Base-by-base conservation (phyloP, 1,140 invertebrate genomes). In the Platyscapa corneri region DNA sequence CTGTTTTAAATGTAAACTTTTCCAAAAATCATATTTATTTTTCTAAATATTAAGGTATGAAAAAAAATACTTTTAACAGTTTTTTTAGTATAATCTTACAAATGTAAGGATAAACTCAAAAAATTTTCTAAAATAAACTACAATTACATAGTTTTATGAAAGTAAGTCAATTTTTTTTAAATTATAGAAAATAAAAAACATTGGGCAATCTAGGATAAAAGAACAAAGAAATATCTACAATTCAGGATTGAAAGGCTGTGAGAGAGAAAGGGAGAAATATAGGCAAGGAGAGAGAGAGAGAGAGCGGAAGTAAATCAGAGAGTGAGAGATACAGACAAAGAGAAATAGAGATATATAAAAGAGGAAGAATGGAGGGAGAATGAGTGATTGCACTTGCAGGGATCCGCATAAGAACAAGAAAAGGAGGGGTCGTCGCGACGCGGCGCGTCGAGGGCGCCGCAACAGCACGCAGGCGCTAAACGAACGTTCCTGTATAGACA, bases 401-500 rank as follows among this genome's bases (percentile, higher is more conserved):
- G 42, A 27, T 37, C 23, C 53, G 53, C 34, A 60, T 18, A 5
- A 37, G n/a, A n/a, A n/a, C n/a, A n/a, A n/a, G 60, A 14, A 65
- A 56, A 12, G 32, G 16, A 30, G 64, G 27, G 42, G 65, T 53
- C n/a, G n/a, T 27, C 30, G 53, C 42, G 30, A 49, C 70, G 67
- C 53, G 23, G 32, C 49, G 39, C 82, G 72, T 74, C 49, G 56
- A 23, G n/a, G 56, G 78, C 56, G 78, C 34, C 60, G 64, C 78
- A 20, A 32, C 2, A 16, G 77, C 34, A 65, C 82, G 70, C 72
- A 65, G 53, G 82, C 82, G 82, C 77, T 30, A 20, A 74, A 27
- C 72, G 72, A 32, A 20, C 56, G 82, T 56, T 64, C 74, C 60
- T 27, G 60, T 60, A 27, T 76, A 64, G 72, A 39, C 77, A 89